Evolutionary conservation across 2,888 invertebrate genomes (phyloP).

Genomic region (Prenolepis imparis): DNA sequence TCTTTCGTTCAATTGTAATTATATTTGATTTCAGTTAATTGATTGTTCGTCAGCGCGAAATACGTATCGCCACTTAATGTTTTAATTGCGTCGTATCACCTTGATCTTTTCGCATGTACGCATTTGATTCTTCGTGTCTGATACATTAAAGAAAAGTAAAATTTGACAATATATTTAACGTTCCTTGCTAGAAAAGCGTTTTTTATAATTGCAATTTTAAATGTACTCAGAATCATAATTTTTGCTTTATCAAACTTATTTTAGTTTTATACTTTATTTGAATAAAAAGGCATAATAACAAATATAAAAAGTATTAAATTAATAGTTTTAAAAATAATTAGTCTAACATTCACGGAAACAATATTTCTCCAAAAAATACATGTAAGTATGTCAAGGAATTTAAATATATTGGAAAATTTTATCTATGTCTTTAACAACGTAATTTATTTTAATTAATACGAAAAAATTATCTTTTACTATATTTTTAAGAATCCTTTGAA

Average conservation of each 20-base stretch:
- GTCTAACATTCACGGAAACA: neutral
- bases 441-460: neutral
- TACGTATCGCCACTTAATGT: neutral
- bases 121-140: neutral
- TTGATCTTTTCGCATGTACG: neutral
- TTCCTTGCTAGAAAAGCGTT: neutral
- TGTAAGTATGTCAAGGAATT: neutral
- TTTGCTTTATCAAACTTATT: neutral
- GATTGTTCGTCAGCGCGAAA: conserved; percentile 4
- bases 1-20: conserved; percentile 16
- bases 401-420: neutral
- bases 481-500: neutral
- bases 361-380: neutral
- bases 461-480: neutral
- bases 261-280: neutral
- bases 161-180: neutral
- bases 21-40: conserved; percentile 30
- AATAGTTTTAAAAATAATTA: neutral
- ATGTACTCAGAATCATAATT: neutral
- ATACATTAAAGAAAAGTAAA: neutral
- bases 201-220: neutral
- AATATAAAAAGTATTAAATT: neutral
- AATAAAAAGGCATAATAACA: neutral
- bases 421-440: neutral
- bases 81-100: conserved; percentile 13